These are phyloP conservation scores for Barbus barbus DNA, from an alignment of 2,113 vertebrate species.

Conservation along the genomic window DNA sequence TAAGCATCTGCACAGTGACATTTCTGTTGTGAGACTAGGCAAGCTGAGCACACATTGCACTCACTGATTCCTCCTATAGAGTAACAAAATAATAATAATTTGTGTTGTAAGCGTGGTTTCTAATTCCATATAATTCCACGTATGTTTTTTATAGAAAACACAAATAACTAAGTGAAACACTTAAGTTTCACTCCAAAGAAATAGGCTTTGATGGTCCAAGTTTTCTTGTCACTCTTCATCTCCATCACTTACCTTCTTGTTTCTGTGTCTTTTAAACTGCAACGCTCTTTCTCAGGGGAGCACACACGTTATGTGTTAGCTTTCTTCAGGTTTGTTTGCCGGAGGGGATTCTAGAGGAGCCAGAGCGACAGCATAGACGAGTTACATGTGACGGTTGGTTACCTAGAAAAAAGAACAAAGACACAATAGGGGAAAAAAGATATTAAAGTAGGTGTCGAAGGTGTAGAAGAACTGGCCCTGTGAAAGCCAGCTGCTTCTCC, in stretches of 20 bases:
- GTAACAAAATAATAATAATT: neutral
- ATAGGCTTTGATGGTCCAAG: neutral
- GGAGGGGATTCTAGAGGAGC: conserved; percentile 7
- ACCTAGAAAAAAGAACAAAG: neutral
- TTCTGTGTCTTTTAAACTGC: conserved; percentile 29
- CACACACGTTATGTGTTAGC: neutral
- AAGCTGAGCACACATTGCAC: no score
- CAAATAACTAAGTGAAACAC: neutral
- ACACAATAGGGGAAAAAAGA: neutral
- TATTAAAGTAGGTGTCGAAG: conserved; percentile 1
- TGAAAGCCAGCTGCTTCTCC: neutral
- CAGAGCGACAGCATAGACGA: neutral
- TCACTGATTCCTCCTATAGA: neutral
- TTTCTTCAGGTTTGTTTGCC: conserved; percentile 45
- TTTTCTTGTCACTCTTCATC: conserved; percentile 33
- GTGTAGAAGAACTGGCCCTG: neutral
- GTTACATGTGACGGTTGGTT: conserved; percentile 1
- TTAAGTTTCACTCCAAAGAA: neutral
- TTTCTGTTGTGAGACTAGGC: no score
- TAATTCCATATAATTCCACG: neutral
- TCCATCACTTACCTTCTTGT: conserved; percentile 8
- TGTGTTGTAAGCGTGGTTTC: neutral
- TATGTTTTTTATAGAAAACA: neutral
- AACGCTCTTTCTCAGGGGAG: conserved; percentile 40
- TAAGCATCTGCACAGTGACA: neutral